Evolutionary conservation across 1,140 invertebrate species (phyloP).

Genomic region (Stegodyphus mimosarum): DNA sequence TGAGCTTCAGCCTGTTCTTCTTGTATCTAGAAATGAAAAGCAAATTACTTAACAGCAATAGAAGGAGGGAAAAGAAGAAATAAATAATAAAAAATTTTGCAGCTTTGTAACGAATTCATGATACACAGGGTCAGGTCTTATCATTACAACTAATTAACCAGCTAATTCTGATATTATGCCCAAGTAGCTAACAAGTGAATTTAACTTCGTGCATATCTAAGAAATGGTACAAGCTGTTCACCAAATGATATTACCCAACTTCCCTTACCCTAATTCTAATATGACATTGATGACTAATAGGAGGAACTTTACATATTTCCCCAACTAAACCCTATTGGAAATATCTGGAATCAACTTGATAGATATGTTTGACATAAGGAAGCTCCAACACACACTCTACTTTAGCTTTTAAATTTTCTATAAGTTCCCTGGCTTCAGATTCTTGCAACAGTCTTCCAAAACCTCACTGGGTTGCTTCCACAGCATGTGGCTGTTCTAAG

Average conservation of each 20-base stretch:
- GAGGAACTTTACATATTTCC: no score
- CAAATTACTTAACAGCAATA: not conserved
- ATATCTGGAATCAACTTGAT: not conserved
- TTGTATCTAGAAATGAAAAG: not conserved
- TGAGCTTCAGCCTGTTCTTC: not conserved
- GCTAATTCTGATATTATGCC: no score
- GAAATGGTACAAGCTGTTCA: no score
- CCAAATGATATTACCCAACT: no score
- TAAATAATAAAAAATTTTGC: not conserved
- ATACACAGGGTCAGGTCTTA: no score
- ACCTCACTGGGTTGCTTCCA: not conserved
- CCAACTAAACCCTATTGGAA: no score
- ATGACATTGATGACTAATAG: no score
- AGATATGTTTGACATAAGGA: not conserved
- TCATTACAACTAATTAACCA: no score
- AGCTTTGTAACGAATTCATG: no score
- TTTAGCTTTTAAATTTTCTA: not conserved
- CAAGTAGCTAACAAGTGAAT: no score
- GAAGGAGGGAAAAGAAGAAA: not conserved
- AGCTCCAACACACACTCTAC: not conserved
- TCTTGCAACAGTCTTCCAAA: not conserved
- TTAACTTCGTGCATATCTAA: no score
- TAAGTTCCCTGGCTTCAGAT: not conserved
- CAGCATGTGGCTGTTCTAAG: not conserved
- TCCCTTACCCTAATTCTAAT: no score